Base-by-base conservation (phyloP, 2,888 invertebrate genomes). In the Andrena fulva region DNA sequence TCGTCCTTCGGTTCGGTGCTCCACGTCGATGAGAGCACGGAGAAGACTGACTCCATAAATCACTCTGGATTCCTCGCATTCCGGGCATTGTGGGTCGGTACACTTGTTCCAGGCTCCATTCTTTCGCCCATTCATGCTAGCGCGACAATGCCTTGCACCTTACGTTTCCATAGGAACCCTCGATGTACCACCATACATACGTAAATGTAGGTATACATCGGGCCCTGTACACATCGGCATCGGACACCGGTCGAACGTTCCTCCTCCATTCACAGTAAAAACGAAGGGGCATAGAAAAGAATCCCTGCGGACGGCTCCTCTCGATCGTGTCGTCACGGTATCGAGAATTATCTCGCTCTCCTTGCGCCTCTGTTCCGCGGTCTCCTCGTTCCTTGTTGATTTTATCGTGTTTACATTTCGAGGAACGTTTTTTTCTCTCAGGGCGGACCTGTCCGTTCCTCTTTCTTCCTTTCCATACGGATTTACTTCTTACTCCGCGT, bases 71-170 rank as follows among this genome's bases (percentile, higher is more conserved):
- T 91, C 92, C 77, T 80, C 72, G 87, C 90, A 92, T 93, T 92
- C 90, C 54, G 73, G 68, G 77, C 87, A 89, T 90, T 88, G 89
- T 91, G 76, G 85, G 85, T 88, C 88, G 89, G 88, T 93, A 91
- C 93, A 93, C 93, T 93, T 93, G 93, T 92, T 91, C 89, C 86
- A 82, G 80, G 69, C 79, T 74, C 84, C 88, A 89, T 91, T 91
- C 91, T 88, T 83, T 84, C 86, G 86, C 89, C 90, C 92, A 93
- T 93, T 92, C 92, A 92, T 90, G 89, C 88, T 82, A 60, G 68
- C 74, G 86, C 90, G 90, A 93, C 92, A 93, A 93, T 92, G 87
- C 87, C 83, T 85, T 90, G 90, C 93, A 93, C 93, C 93, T 93
- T 93, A 92, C 92, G 90, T 87, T 90, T 33, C 84, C 85, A 88